phyloP scores from a whole-genome alignment of 1,140 invertebrate genomes.

The Sitobion miscanthi region DNA sequence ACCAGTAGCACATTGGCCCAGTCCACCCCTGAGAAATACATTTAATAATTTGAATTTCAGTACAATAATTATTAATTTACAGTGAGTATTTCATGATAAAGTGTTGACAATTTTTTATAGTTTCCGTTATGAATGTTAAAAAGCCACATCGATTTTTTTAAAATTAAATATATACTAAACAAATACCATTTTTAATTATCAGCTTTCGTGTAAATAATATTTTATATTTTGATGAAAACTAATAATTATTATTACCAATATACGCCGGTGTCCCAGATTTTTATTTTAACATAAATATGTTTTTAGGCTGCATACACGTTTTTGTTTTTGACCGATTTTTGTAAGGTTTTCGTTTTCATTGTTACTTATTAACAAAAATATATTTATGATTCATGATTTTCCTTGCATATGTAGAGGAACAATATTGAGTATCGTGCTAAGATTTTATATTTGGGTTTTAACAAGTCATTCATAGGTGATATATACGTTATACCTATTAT shows the following conservation, averaged over 20 bases:
- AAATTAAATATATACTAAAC: too few species aligned
- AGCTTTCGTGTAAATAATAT: too few species aligned
- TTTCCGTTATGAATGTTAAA: background rate
- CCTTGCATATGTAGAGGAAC: too few species aligned
- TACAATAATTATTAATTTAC: background rate
- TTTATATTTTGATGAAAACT: too few species aligned
- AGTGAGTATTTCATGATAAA: background rate
- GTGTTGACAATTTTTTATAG: background rate
- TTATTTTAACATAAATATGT: background rate
- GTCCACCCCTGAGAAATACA: background rate
- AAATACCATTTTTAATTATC: too few species aligned
- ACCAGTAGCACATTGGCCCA: too few species aligned
- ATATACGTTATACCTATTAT: background rate
- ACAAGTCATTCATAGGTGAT: background rate
- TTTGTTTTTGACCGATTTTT: too few species aligned
- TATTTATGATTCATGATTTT: too few species aligned
- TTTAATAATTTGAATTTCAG: background rate
- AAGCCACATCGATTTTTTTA: background rate
- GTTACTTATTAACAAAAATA: too few species aligned
- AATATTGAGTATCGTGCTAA: too few species aligned
- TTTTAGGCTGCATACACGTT: too few species aligned
- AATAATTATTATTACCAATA: background rate
- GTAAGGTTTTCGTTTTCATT: too few species aligned
- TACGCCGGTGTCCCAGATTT: background rate
- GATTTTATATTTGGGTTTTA: background rate